phyloP scores from a whole-genome alignment of 2,797 vertebrate genomes.

The Pseudochromis fuscus region DNA sequence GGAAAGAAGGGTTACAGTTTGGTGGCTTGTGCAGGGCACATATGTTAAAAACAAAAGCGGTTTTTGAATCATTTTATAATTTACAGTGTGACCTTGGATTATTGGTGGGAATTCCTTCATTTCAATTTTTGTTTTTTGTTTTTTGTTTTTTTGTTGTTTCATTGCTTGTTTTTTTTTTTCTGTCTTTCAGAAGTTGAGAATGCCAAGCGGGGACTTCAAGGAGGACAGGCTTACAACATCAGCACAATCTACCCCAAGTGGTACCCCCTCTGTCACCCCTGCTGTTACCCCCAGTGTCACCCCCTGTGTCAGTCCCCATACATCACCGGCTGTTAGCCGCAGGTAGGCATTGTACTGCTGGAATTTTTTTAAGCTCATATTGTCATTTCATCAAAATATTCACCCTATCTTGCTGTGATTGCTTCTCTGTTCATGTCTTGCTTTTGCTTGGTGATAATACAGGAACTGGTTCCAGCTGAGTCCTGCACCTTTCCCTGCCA shows the following conservation, averaged over 20 bases:
- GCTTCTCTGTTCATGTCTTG: background rate
- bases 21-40: background rate
- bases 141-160: background rate
- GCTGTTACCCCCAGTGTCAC: constrained; percentile 71
- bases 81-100: background rate
- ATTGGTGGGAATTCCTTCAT: background rate
- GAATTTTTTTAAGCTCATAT: background rate
- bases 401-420: background rate
- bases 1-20: background rate
- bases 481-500: constrained; percentile 65
- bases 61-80: background rate
- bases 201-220: constrained; percentile 84
- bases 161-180: constrained; percentile 4
- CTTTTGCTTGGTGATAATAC: constrained; percentile 26
- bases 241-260: constrained; percentile 83
- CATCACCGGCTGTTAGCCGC: constrained; percentile 78
- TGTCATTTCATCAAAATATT: constrained; percentile 1
- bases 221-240: constrained; percentile 86
- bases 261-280: constrained; percentile 81
- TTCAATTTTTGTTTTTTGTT: constrained; percentile 3
- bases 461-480: constrained; percentile 85
- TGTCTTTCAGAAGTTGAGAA: constrained; percentile 84
- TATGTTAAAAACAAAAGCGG: background rate
- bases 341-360: constrained; percentile 68
- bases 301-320: constrained; percentile 75